Conservation (phyloP, 2,113 vertebrate species). For the Scartelaos histophorus region DNA sequence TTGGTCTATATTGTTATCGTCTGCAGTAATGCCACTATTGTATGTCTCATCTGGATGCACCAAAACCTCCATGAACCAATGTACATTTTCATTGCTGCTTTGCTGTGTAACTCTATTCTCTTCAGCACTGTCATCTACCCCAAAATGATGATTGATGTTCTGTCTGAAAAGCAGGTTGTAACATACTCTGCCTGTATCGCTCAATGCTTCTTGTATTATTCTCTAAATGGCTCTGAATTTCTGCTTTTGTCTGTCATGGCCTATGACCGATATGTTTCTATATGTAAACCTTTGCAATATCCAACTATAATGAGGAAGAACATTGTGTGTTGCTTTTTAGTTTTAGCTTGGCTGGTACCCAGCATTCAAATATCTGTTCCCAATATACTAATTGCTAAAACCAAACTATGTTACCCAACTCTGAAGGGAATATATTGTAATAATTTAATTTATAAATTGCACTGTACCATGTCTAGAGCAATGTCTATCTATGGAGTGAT, state of each 20-base stretch:
- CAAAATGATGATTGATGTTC: background rate
- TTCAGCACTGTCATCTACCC: background rate
- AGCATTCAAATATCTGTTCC: background rate
- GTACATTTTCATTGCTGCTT: slow-evolving; percentile 6
- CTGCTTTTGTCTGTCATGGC: slow-evolving; percentile 34
- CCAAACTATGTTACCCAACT: slow-evolving; percentile 8
- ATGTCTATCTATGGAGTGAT: background rate
- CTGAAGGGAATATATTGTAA: slow-evolving; percentile 32
- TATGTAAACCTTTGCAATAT: slow-evolving; percentile 38
- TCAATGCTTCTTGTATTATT: slow-evolving; percentile 7
- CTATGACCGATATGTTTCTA: slow-evolving; percentile 42
- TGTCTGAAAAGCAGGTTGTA: background rate
- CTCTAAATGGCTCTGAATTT: slow-evolving; percentile 10
- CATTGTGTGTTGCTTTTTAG: background rate
- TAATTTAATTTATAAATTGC: slow-evolving; percentile 20
- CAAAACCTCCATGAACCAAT: slow-evolving; percentile 4
- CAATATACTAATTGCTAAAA: background rate
- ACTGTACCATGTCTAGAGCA: slow-evolving; percentile 1
- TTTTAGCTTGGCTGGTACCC: slow-evolving; percentile 18
- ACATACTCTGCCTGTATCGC: background rate
- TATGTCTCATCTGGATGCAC: slow-evolving; percentile 10
- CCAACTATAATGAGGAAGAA: slow-evolving; percentile 25
- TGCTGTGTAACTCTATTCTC: background rate
- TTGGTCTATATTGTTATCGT: slow-evolving; percentile 16
- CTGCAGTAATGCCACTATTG: slow-evolving; percentile 6